A percentile compares a stretch with the other conserved stretches of the same genome.
Evolutionary conservation across 2,797 vertebrate species (phyloP).

Genomic region (Microchirus variegatus): DNA sequence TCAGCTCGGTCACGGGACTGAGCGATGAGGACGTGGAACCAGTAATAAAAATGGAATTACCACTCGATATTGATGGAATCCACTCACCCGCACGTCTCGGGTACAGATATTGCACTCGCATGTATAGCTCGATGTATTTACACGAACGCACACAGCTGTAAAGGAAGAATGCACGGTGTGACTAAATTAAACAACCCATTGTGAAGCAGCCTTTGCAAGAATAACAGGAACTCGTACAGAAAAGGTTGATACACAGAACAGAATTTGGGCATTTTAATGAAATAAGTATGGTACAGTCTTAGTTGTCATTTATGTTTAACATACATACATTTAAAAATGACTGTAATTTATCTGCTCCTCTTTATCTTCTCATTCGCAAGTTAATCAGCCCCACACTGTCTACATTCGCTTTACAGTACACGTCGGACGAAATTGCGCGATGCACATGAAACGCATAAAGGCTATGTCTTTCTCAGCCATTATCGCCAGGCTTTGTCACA

Average conservation of each 20-base stretch:
- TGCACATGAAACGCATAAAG: slow-evolving; percentile 32
- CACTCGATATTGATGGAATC: slow-evolving; percentile 50
- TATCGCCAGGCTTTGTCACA: slow-evolving; percentile 62
- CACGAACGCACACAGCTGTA: neutral
- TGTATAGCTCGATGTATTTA: neutral
- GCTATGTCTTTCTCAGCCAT: slow-evolving; percentile 51
- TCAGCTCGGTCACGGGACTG: slow-evolving; percentile 31
- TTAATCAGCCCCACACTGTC: slow-evolving; percentile 46
- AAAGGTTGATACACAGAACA: neutral
- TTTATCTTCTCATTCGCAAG: slow-evolving; percentile 49
- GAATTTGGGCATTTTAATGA: neutral
- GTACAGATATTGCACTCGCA: neutral
- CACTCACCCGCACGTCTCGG: slow-evolving; percentile 17
- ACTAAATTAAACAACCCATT: slow-evolving; percentile 17
- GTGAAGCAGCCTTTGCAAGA: neutral
- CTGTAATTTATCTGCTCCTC: slow-evolving; percentile 15
- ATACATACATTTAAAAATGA: too few species aligned
- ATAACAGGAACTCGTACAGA: neutral
- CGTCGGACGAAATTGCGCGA: slow-evolving; percentile 27
- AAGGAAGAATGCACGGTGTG: neutral
- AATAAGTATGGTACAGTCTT: too few species aligned
- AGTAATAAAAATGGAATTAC: slow-evolving; percentile 72
- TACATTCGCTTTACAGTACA: slow-evolving; percentile 37
- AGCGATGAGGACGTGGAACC: slow-evolving; percentile 49
- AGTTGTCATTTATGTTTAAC: too few species aligned